phyloP scores from a whole-genome alignment of 2,113 vertebrate species.

The Piaya cayana region DNA sequence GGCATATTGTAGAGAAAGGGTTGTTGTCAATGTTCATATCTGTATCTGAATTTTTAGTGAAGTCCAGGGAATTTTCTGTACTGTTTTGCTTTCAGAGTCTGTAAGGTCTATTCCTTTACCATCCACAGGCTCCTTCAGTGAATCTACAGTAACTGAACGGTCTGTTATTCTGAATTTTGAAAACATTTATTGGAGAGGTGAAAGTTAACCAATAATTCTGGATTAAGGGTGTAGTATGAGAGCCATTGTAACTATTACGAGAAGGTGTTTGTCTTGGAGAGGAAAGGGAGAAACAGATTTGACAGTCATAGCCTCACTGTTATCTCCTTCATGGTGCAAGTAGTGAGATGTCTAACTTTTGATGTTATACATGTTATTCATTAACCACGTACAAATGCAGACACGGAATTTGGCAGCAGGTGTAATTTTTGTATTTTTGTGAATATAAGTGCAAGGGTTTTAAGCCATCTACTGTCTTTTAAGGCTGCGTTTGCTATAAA shows the following conservation, averaged over 20 bases:
- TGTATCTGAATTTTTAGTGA: neutral
- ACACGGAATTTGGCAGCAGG: neutral
- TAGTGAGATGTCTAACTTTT: neutral
- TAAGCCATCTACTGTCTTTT: neutral
- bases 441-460: neutral
- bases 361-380: neutral
- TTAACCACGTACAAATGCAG: neutral
- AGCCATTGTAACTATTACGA: neutral
- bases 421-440: neutral
- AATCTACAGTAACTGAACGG: neutral
- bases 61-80: neutral
- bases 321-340: neutral
- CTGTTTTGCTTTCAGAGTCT: neutral
- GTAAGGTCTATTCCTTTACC: neutral
- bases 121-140: neutral
- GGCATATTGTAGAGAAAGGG: neutral
- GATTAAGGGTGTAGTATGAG: neutral
- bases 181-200: neutral
- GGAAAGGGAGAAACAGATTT: neutral
- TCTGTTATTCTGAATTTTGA: neutral
- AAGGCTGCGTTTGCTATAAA: neutral
- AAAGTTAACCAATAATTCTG: neutral
- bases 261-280: neutral
- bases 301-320: neutral
- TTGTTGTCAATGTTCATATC: neutral